Evolutionary conservation across 2,888 invertebrate genomes (phyloP).

Genomic region (Litoditis marina): DNA sequence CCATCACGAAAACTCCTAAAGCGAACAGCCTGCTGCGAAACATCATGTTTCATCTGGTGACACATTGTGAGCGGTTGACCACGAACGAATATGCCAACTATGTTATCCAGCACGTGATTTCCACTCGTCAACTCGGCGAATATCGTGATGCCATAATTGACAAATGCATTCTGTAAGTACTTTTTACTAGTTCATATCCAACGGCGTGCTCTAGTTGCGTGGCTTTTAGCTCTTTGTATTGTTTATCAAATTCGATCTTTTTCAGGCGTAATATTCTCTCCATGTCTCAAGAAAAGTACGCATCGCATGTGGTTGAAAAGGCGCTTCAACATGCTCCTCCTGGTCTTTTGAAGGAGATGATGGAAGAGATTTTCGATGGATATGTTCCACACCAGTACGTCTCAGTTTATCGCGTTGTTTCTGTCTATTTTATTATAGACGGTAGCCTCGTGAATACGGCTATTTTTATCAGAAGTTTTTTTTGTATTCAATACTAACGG

Average conservation of each 20-base stretch:
- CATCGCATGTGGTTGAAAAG: slow-evolving; percentile 55
- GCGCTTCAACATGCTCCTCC: slow-evolving; percentile 39
- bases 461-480: too few species aligned
- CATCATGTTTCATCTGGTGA: slow-evolving; percentile 24
- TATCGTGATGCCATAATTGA: slow-evolving; percentile 45
- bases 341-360: slow-evolving; percentile 33
- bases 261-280: slow-evolving; percentile 43
- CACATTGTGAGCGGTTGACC: slow-evolving; percentile 26
- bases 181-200: neutral
- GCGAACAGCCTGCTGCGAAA: slow-evolving; percentile 13
- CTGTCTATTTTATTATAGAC: too few species aligned
- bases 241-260: slow-evolving; percentile 3
- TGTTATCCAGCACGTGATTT: slow-evolving; percentile 51
- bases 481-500: neutral
- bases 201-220: neutral
- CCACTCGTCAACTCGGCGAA: slow-evolving; percentile 23
- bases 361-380: slow-evolving; percentile 52
- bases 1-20: slow-evolving; percentile 5
- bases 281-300: slow-evolving; percentile 55
- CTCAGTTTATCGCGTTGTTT: too few species aligned
- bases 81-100: slow-evolving; percentile 55
- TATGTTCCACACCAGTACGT: slow-evolving; percentile 40
- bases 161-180: slow-evolving; percentile 41
- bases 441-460: too few species aligned
- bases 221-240: neutral